These are phyloP conservation scores for Scomber japonicus DNA, from an alignment of 2,113 vertebrate genomes.

Conservation along the genomic window DNA sequence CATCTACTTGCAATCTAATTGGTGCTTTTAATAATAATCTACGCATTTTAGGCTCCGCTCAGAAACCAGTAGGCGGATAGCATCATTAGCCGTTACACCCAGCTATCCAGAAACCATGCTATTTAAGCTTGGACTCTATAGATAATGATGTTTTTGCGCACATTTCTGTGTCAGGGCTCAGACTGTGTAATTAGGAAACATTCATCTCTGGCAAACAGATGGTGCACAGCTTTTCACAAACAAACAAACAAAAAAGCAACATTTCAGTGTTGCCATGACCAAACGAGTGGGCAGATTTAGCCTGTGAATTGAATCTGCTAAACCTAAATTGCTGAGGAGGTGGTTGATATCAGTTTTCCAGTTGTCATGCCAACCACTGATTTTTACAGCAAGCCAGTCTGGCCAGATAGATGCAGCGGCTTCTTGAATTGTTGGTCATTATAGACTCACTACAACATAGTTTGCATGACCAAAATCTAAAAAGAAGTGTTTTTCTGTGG, in stretches of 20 bases:
- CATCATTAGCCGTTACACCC: background rate
- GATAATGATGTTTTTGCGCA: background rate
- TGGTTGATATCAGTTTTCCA: constrained; percentile 8
- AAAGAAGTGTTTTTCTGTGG: background rate
- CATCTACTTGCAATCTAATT: background rate
- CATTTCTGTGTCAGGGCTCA: too few species aligned
- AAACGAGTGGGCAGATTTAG: constrained; percentile 26
- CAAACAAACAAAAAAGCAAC: background rate
- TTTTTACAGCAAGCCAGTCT: background rate
- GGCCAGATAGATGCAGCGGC: background rate
- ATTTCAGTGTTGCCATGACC: constrained; percentile 21
- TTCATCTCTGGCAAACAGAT: background rate
- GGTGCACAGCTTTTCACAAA: constrained; percentile 15
- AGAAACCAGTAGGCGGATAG: background rate
- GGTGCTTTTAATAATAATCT: background rate
- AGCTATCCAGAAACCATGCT: background rate
- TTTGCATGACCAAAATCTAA: background rate
- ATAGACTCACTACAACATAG: background rate
- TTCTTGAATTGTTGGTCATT: background rate
- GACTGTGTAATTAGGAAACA: background rate
- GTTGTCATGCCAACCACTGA: constrained; percentile 45
- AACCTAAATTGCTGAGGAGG: constrained; percentile 29
- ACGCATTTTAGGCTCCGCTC: background rate
- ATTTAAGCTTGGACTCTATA: too few species aligned
- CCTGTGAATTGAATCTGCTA: constrained; percentile 23